A percentile compares a stretch with the other conserved stretches of the same genome.
phyloP scores from a whole-genome alignment of 2,113 vertebrate genomes.

The Chrysochloris asiatica region DNA sequence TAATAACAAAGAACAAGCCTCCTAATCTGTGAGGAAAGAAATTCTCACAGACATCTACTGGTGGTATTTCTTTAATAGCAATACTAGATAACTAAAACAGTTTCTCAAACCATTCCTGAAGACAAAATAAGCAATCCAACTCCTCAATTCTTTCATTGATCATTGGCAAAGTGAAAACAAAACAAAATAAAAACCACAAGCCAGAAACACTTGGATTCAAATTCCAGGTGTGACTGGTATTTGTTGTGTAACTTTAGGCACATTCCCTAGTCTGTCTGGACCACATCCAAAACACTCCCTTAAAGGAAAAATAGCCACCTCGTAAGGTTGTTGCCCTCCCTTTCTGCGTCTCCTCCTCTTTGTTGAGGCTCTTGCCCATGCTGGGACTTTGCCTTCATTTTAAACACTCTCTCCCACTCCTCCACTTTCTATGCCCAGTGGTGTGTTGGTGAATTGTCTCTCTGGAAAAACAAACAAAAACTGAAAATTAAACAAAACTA shows the following conservation, averaged over 20 bases:
- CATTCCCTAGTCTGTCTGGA: neutral
- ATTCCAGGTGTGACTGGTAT: neutral
- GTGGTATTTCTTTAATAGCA: no score
- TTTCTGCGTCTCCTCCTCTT: neutral
- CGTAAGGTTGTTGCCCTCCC: neutral
- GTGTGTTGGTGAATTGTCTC: neutral
- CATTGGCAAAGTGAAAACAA: neutral
- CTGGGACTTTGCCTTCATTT: neutral
- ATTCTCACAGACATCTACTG: no score
- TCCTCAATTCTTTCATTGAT: neutral
- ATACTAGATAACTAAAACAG: no score
- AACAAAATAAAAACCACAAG: no score
- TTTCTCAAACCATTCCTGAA: no score
- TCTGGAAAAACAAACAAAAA: neutral
- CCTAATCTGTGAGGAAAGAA: no score
- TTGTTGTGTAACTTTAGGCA: constrained; percentile 34
- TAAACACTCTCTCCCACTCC: neutral
- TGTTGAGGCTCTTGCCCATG: neutral
- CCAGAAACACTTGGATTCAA: neutral
- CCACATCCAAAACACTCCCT: neutral
- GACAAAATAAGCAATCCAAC: neutral
- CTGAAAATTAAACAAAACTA: neutral
- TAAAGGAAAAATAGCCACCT: neutral
- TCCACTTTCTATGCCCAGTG: neutral
- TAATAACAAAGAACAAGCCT: no score